These are phyloP conservation scores for Chloebia gouldiae DNA, from an alignment of 2,113 vertebrate species.

Conservation along the genomic window DNA sequence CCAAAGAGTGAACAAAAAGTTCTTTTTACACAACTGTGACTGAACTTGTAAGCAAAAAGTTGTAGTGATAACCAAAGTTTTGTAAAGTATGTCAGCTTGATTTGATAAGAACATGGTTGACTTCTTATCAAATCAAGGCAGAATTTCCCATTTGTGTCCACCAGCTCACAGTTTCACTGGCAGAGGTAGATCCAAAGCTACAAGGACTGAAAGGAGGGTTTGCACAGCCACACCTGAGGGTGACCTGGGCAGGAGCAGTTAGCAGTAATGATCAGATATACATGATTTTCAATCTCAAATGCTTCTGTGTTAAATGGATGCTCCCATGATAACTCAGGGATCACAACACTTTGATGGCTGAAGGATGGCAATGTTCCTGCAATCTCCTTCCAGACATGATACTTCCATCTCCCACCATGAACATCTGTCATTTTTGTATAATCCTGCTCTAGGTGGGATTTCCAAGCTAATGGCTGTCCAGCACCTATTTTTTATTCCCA, in stretches of 20 bases:
- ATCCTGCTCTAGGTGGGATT: not conserved
- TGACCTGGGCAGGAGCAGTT: not conserved
- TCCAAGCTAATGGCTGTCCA: not conserved
- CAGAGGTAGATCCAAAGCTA: not conserved
- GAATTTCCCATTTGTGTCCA: not conserved
- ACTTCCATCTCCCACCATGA: not conserved
- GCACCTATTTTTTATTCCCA: not conserved
- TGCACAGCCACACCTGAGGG: not conserved
- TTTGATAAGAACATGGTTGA: not conserved
- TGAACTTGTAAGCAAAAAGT: not conserved
- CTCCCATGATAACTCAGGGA: not conserved
- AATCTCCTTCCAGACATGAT: not conserved
- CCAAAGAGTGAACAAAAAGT: not conserved
- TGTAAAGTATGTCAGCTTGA: not conserved
- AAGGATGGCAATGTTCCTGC: too few species aligned
- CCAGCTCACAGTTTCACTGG: accelerated
- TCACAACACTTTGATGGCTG: not conserved
- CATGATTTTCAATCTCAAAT: not conserved
- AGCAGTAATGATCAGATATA: not conserved
- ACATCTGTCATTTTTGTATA: not conserved
- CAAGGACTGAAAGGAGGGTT: not conserved
- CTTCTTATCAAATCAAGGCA: not conserved
- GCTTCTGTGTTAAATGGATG: not conserved
- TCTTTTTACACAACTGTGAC: not conserved
- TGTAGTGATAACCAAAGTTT: not conserved